Conservation (phyloP, 2,888 invertebrate species). For the Erebia palarica region DNA sequence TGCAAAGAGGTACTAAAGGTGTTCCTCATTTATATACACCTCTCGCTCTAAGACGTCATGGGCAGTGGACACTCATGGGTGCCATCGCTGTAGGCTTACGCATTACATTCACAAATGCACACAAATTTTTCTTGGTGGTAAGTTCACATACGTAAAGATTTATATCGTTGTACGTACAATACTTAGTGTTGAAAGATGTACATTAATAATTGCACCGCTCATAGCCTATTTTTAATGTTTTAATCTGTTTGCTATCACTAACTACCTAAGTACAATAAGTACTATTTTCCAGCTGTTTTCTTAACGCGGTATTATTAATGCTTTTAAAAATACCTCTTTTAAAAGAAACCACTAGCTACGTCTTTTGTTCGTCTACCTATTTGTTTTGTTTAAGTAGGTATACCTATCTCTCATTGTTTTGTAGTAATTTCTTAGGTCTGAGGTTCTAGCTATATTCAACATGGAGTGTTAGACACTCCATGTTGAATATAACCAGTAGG, state of each 20-base stretch:
- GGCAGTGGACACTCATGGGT: background rate
- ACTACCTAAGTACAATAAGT: background rate
- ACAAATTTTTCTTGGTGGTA: conserved; percentile 30
- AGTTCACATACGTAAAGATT: conserved; percentile 39
- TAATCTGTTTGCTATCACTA: background rate
- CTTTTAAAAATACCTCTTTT: too few species aligned
- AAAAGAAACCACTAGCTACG: too few species aligned
- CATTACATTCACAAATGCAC: too few species aligned
- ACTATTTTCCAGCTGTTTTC: background rate
- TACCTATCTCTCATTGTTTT: too few species aligned
- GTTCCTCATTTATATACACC: conserved; percentile 48
- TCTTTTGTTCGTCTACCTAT: too few species aligned
- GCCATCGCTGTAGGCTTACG: background rate
- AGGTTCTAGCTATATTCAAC: too few species aligned
- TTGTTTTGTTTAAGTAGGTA: too few species aligned
- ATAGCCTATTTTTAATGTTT: conserved; percentile 29
- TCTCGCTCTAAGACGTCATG: conserved; percentile 33
- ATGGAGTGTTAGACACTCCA: too few species aligned
- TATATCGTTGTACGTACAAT: conserved; percentile 30
- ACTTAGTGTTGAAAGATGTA: conserved; percentile 32
- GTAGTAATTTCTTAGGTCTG: too few species aligned
- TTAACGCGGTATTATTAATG: too few species aligned
- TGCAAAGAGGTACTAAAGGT: conserved; percentile 44
- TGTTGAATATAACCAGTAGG: too few species aligned
- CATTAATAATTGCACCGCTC: conserved; percentile 32